Evolutionary conservation across 2,113 vertebrate genomes (phyloP).

Genomic region (Barnardius zonarius): DNA sequence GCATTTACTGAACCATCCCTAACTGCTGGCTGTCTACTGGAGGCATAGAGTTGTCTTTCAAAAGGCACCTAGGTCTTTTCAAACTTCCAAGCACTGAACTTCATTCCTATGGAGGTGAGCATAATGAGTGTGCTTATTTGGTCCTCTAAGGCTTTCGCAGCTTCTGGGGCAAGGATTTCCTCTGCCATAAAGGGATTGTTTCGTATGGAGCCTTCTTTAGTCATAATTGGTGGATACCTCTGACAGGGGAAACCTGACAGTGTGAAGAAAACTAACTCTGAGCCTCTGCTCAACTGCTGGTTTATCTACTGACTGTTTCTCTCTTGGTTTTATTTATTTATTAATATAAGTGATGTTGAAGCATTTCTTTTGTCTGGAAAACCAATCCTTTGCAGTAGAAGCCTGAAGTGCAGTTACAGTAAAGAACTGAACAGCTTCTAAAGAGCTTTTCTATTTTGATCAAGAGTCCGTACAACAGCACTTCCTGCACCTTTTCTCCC

Average conservation of each 20-base stretch:
- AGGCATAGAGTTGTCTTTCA: not conserved
- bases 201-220: not conserved
- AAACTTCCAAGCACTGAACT: not conserved
- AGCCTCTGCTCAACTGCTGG: not conserved
- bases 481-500: not conserved
- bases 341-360: not conserved
- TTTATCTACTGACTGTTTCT: not conserved
- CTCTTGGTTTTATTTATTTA: not conserved
- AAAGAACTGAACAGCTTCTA: not conserved
- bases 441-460: slow-evolving; percentile 2
- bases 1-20: not conserved
- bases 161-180: not conserved
- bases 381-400: not conserved
- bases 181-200: not conserved
- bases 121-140: not conserved
- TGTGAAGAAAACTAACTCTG: not conserved
- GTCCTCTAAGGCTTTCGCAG: not conserved
- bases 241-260: not conserved
- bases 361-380: not conserved
- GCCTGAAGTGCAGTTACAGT: not conserved
- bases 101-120: not conserved
- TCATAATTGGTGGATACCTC: not conserved
- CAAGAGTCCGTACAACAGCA: not conserved
- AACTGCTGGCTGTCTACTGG: not conserved
- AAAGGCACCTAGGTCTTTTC: not conserved